Conservation (phyloP, 2,797 vertebrate species). For the Sylvia borin region DNA sequence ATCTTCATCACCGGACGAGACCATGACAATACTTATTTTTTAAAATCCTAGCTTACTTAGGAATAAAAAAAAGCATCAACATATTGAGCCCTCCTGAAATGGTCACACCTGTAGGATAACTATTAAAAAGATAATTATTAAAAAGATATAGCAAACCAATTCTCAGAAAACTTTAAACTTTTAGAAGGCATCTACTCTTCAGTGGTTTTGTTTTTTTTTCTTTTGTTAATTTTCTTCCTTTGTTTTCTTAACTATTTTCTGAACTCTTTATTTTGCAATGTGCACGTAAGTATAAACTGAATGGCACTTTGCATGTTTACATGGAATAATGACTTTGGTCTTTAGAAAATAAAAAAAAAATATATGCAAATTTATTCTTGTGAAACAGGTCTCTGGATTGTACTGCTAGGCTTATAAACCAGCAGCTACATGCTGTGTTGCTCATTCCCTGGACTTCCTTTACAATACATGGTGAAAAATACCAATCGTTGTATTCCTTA, state of each 20-base stretch:
- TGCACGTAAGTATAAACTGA: not conserved
- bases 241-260: not conserved
- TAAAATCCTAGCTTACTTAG: not conserved
- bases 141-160: rapidly evolving
- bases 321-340: not conserved
- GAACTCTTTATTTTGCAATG: not conserved
- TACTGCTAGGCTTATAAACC: not conserved
- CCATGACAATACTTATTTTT: not conserved
- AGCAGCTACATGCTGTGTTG: not conserved
- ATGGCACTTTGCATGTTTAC: not conserved
- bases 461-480: not conserved
- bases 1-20: too few relatives aligned
- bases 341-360: not conserved
- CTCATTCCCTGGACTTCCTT: not conserved
- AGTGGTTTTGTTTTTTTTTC: not conserved
- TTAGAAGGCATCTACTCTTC: not conserved
- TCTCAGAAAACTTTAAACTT: not conserved
- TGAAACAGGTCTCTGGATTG: not conserved
- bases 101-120: not conserved
- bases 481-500: not conserved
- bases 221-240: not conserved
- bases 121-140: not conserved
- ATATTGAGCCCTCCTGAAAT: not conserved
- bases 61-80: not conserved
- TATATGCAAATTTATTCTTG: not conserved